A percentile compares a stretch with the other conserved stretches of the same genome.
Conservation (phyloP, 2,797 vertebrate genomes). For the Chiroxiphia lanceolata region DNA sequence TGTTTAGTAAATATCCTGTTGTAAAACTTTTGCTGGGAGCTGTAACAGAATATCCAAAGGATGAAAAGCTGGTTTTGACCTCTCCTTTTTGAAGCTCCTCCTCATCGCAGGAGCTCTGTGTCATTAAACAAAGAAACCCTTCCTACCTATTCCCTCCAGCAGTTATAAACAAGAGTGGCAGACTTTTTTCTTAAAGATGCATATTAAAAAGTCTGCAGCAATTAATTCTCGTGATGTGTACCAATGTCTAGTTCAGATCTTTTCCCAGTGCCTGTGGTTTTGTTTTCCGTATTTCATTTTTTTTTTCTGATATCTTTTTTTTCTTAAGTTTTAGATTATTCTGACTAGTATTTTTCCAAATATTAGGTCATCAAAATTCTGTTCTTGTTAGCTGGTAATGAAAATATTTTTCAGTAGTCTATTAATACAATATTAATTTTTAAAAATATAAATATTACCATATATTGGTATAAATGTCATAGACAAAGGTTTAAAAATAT, state of each 20-base stretch:
- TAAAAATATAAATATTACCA: neutral
- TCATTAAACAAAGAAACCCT: constrained; percentile 27
- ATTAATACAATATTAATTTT: neutral
- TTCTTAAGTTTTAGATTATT: neutral
- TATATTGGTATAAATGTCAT: neutral
- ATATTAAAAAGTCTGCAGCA: neutral
- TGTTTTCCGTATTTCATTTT: neutral
- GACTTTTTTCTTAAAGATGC: neutral
- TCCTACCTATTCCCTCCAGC: constrained; percentile 26
- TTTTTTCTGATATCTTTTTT: neutral
- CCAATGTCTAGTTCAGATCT: neutral
- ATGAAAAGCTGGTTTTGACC: constrained; percentile 38
- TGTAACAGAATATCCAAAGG: neutral
- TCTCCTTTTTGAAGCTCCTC: constrained; percentile 1
- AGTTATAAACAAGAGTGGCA: neutral
- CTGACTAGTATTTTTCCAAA: neutral
- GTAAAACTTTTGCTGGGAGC: constrained; percentile 3
- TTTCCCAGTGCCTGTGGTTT: neutral
- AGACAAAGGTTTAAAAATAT: neutral
- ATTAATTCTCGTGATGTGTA: neutral
- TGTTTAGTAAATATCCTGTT: neutral
- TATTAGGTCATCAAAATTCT: neutral
- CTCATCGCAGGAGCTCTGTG: constrained; percentile 11
- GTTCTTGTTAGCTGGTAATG: neutral
- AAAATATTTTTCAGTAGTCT: neutral